Conservation (phyloP, 2,888 invertebrate genomes). For the Oithona nana region DNA sequence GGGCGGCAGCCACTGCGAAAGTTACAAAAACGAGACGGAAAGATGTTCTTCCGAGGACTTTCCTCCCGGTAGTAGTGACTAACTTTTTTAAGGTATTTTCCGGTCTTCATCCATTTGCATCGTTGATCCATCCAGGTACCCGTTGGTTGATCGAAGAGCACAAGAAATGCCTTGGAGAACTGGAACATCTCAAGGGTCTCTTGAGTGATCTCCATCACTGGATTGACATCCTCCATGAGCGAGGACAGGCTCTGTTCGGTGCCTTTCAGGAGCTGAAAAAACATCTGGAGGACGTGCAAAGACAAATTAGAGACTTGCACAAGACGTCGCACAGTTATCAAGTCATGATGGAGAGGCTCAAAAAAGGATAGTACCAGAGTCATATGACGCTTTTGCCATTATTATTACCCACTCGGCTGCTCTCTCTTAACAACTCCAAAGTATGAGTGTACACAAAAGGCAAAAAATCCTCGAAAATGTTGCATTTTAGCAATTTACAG, state of each 20-base stretch:
- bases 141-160: constrained; percentile 8
- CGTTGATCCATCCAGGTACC: background rate
- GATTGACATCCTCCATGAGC: constrained; percentile 5
- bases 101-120: background rate
- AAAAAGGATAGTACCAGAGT: too few species aligned
- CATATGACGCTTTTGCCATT: too few species aligned
- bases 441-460: too few species aligned
- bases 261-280: constrained; percentile 9
- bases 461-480: too few species aligned
- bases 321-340: background rate
- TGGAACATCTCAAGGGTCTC: constrained; percentile 7
- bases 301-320: constrained; percentile 3
- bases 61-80: background rate
- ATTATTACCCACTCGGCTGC: too few species aligned
- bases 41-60: background rate
- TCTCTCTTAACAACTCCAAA: too few species aligned
- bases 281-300: constrained; percentile 9
- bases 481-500: too few species aligned
- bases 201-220: constrained; percentile 6
- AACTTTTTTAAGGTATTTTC: background rate
- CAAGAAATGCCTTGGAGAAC: background rate
- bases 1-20: background rate
- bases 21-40: constrained; percentile 2
- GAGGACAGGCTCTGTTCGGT: constrained; percentile 2
- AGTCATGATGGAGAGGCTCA: constrained; percentile 2